Base-by-base conservation (phyloP, 2,113 vertebrate species). In the Apodemus speciosus region DNA sequence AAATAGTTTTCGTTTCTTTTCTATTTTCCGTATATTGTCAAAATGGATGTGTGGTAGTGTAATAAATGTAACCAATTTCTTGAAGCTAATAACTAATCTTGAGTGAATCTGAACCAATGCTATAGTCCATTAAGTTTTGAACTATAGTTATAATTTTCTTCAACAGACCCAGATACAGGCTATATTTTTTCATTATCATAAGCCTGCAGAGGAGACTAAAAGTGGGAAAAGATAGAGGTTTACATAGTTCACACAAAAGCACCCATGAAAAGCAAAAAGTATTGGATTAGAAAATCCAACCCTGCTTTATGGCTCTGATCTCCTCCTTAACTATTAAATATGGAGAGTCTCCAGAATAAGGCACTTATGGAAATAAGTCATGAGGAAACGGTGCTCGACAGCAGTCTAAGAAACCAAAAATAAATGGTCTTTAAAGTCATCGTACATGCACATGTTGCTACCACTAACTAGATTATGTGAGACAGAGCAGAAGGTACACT, bases 81-180 rank as follows among this genome's bases (percentile, higher is more conserved):
- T 96, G 95, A 49, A 84, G 90, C 89, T 98, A 98, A 97, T 95
- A 97, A 96, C 88, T 96, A 98, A 98, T 97, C 87, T 93, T 97
- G 96, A 98, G 77, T 97, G 89, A 98, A 96, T 98, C 94, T 95
- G 95, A 97, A 93, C 87, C 71, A 72, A 79, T 87, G 93, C 80
- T 96, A 96, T 95, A 97, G 92, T 43, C 94, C 95, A 97, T 97
- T 98, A 97, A 92, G 93, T 96, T 97, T 95, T 58, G 75, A 97
- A 98, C 96, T 97, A 95, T 94, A 95, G 83, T 95, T 96, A 95
- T 97, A 95, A 95, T 98, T 97, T 95, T 96, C 95, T 95, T 97
- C 95, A 97, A 95, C 25, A 97, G 94, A 89, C 35, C 32, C 88
- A 95, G 86, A 92, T 92, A 80, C 13, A 96, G 71, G 88, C 93